Evolutionary conservation across 2,797 vertebrate genomes (phyloP), one percentile per base, ranked within the genome.

Genomic region (Eulemur coronatus): DNA sequence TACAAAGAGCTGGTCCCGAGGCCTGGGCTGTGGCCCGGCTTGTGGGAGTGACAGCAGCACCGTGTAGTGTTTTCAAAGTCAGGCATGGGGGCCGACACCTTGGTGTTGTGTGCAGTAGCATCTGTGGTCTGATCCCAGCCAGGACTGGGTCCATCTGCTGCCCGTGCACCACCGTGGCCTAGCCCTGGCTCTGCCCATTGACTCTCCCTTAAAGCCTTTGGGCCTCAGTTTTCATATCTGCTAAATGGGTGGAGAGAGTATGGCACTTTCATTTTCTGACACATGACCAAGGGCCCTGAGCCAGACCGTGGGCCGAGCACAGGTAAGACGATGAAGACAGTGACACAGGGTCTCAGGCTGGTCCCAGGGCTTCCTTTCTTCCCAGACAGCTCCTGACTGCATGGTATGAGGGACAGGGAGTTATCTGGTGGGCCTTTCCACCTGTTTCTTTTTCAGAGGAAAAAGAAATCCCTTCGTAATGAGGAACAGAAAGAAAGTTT

Each of bases 31-130:
- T 12, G 50, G 92, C 95, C 89, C 15, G 72, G 94, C 30, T 41
- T 55, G 91, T 17, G 30, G 78, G 70, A 38, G 86, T 70, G 93
- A 95, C 43, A 98, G 98, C 98, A 98, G 98, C 98, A 90, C 78
- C 20, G 17, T 72, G 84, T 97, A 98, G 97, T 97, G 98, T 98
- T 96, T 91, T 85, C 59, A 80, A 84, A 96, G 57, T 70, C 26
- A 59, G 89, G 87, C 70, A 0, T 15, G 24, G 89, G 57, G 33
- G 63, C 65, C 33, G 7, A 4, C 6, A 4, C 26, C 17, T 24
- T 35, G 63, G 59, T 48, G 57, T 94, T 17, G 35, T 89, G 67
- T 52, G 85, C 48, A n/a, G 33, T 59, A 95, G 93, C 94, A 95
- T 95, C 96, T 93, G 70, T 12, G 48, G 55, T 30, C 50, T 14